Percentiles rank a stretch among this genome's conserved stretches.
phyloP scores from a whole-genome alignment of 1,140 invertebrate species.

The Asobara japonica region DNA sequence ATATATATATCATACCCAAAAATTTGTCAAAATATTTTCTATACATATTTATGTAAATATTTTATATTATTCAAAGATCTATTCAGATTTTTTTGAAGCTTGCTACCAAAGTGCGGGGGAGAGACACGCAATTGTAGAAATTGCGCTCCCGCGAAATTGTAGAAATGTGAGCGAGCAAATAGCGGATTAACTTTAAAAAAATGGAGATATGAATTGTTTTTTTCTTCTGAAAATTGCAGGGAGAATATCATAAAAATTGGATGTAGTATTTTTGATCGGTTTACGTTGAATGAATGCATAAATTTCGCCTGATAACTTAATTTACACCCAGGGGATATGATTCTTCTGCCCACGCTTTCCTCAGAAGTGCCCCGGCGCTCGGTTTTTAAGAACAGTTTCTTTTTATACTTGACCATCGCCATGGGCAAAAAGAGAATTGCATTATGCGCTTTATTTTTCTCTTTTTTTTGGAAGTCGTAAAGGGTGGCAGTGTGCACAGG shows the following conservation, averaged over 20 bases:
- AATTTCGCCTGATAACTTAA: constrained; percentile 36
- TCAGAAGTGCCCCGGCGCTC: background rate
- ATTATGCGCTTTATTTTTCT: background rate
- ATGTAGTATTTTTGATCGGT: constrained; percentile 12
- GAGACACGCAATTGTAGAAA: no score
- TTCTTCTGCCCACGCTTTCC: constrained; percentile 29
- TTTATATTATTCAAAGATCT: no score
- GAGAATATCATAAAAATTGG: background rate
- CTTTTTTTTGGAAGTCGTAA: constrained; percentile 8
- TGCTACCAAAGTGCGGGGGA: no score
- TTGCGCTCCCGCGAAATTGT: no score
- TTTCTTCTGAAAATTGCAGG: background rate
- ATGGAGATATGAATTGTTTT: background rate
- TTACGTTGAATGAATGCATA: constrained; percentile 22
- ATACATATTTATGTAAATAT: no score
- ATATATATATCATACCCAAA: no score
- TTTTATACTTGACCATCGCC: background rate
- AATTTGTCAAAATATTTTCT: no score
- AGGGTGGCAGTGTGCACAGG: constrained; percentile 23
- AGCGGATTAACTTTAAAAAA: background rate
- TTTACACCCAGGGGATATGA: constrained; percentile 29
- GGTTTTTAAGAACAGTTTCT: constrained; percentile 24
- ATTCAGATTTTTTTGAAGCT: no score
- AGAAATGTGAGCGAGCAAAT: no score
- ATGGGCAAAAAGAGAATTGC: background rate